Conservation (phyloP, 2,888 invertebrate species). For the Thera obeliscata region DNA sequence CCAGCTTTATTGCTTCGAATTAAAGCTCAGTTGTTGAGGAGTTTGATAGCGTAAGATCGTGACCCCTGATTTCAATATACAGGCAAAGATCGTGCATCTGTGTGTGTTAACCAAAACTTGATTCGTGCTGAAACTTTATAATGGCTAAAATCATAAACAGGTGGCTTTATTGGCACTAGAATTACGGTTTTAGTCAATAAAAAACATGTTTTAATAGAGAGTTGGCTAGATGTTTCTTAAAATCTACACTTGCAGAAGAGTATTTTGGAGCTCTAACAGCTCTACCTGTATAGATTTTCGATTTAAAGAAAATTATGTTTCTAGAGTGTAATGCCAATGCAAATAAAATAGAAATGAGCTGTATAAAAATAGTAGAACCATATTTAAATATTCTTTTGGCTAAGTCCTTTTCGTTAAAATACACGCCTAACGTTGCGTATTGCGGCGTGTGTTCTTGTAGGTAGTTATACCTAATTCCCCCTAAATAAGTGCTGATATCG, state of each 20-base stretch:
- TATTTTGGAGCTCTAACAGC: neutral
- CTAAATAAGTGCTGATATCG: constrained; percentile 13
- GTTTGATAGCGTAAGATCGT: constrained; percentile 39
- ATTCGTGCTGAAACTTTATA: constrained; percentile 41
- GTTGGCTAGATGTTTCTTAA: neutral
- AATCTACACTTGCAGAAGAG: neutral
- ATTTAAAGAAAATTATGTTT: neutral
- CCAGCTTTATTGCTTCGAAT: constrained; percentile 28
- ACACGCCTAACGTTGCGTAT: constrained; percentile 54
- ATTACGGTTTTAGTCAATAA: constrained; percentile 22
- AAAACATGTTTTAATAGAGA: constrained; percentile 17
- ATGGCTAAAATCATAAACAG: constrained; percentile 35
- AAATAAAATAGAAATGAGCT: neutral
- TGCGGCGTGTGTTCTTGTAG: constrained; percentile 49
- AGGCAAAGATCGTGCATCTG: constrained; percentile 54
- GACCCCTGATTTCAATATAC: constrained; percentile 60
- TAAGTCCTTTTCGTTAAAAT: constrained; percentile 32
- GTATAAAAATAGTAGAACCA: neutral
- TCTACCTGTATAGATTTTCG: neutral
- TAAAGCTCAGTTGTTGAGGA: constrained; percentile 37
- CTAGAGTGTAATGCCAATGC: neutral
- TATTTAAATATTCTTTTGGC: neutral
- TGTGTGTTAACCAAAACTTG: constrained; percentile 51
- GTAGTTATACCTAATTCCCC: constrained; percentile 32
- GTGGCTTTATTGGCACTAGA: constrained; percentile 35